These are phyloP conservation scores for Cataglyphis rosenhaueri DNA, from an alignment of 2,888 invertebrate species.

Conservation along the genomic window DNA sequence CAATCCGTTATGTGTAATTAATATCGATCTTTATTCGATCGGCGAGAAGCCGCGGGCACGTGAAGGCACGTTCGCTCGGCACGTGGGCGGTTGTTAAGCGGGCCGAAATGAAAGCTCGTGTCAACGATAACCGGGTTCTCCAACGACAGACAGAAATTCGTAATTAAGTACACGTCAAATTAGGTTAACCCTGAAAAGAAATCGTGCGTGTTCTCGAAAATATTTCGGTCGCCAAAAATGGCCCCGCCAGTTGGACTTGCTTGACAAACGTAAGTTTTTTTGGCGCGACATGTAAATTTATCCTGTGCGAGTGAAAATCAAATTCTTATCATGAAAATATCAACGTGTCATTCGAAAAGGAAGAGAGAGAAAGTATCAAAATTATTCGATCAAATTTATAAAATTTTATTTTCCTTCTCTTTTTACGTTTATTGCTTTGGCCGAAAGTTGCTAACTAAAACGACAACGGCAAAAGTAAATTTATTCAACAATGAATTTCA, in stretches of 20 bases:
- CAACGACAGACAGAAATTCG: conserved; percentile 69
- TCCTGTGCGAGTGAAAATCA: background rate
- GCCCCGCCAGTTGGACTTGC: conserved; percentile 31
- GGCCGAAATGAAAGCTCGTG: conserved; percentile 60
- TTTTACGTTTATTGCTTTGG: background rate
- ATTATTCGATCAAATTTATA: conserved; percentile 1
- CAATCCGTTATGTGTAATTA: conserved; percentile 69
- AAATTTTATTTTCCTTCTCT: background rate
- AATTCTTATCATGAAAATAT: background rate
- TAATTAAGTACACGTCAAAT: conserved; percentile 70
- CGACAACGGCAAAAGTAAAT: background rate
- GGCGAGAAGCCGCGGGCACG: conserved; percentile 39
- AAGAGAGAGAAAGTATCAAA: background rate
- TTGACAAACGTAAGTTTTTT: background rate
- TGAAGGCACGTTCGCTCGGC: conserved; percentile 54
- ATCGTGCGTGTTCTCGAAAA: conserved; percentile 40
- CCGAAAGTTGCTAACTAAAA: background rate
- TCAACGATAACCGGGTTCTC: conserved; percentile 45
- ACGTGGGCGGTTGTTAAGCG: conserved; percentile 62
- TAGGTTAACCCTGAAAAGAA: conserved; percentile 67
- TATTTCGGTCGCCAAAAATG: conserved; percentile 60
- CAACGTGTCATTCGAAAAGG: background rate
- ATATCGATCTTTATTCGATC: conserved; percentile 64
- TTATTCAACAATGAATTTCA: background rate
- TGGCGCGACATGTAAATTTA: background rate